A percentile compares a stretch with the other conserved stretches of the same genome.
phyloP scores from a whole-genome alignment of 2,797 vertebrate species.

The Alfaro cultratus region DNA sequence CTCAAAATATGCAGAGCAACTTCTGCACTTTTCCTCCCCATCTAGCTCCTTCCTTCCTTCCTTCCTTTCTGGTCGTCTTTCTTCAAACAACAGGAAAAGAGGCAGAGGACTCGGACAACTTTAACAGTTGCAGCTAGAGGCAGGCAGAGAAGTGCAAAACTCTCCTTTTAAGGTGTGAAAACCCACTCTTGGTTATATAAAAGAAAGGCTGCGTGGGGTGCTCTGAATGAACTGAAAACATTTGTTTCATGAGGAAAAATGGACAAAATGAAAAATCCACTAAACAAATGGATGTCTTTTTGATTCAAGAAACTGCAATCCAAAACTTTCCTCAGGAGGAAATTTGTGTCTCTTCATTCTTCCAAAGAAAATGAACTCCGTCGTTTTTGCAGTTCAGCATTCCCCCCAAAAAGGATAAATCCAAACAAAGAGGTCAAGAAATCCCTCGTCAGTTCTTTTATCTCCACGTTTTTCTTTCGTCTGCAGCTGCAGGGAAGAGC shows the following conservation, averaged over 20 bases:
- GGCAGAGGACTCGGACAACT: slow-evolving; percentile 65
- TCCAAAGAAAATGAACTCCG: slow-evolving; percentile 35
- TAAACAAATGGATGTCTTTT: slow-evolving; percentile 18
- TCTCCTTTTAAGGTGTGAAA: slow-evolving; percentile 87
- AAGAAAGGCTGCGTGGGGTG: slow-evolving; percentile 72
- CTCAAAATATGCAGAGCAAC: slow-evolving; percentile 26
- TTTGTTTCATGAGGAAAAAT: slow-evolving; percentile 27
- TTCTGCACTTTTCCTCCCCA: slow-evolving; percentile 34
- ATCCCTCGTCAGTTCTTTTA: slow-evolving; percentile 52
- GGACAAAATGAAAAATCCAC: slow-evolving; percentile 9
- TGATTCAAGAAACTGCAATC: slow-evolving; percentile 35
- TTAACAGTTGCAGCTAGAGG: slow-evolving; percentile 62
- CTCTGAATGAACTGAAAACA: slow-evolving; percentile 45
- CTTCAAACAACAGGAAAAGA: slow-evolving; percentile 72
- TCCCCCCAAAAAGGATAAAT: slow-evolving; percentile 35
- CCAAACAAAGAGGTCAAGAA: slow-evolving; percentile 70
- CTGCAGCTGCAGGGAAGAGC: slow-evolving; percentile 67
- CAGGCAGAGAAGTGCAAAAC: slow-evolving; percentile 75
- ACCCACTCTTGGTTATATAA: slow-evolving; percentile 77
- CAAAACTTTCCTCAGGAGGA: slow-evolving; percentile 69
- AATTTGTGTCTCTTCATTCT: slow-evolving; percentile 26
- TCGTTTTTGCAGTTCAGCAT: slow-evolving; percentile 22
- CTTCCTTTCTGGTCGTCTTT: slow-evolving; percentile 46
- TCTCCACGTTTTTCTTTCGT: slow-evolving; percentile 47
- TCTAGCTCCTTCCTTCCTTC: slow-evolving; percentile 45